Conservation (phyloP, 1,140 invertebrate genomes). For the Drosophila rhopaloa region DNA sequence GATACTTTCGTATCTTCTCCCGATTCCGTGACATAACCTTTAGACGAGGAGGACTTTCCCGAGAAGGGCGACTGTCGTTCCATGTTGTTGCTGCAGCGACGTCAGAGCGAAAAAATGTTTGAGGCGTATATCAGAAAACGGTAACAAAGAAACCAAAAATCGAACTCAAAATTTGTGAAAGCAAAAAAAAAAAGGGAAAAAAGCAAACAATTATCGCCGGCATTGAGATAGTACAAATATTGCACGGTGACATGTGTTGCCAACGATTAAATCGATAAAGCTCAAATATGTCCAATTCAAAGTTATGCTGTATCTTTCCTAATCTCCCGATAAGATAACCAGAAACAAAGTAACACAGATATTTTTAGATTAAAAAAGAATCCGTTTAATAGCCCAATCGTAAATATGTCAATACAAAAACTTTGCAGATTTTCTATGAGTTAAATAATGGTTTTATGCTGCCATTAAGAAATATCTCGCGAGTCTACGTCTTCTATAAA, state of each 20-base stretch:
- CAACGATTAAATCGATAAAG: constrained; percentile 38
- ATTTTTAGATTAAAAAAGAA: constrained; percentile 5
- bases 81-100: constrained; percentile 68
- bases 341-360: neutral
- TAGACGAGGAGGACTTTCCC: constrained; percentile 5
- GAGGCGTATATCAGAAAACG: constrained; percentile 80
- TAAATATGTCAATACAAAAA: constrained; percentile 9
- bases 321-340: constrained; percentile 43
- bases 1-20: constrained; percentile 17
- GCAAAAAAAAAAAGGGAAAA: neutral
- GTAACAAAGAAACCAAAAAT: constrained; percentile 43
- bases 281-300: constrained; percentile 32
- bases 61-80: constrained; percentile 17
- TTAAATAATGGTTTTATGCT: constrained; percentile 27
- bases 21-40: constrained; percentile 15
- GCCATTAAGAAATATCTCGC: constrained; percentile 3
- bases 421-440: neutral
- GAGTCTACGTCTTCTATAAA: constrained; percentile 20
- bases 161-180: constrained; percentile 8
- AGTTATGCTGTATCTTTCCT: constrained; percentile 41
- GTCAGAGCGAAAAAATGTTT: constrained; percentile 72
- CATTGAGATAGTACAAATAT: constrained; percentile 21
- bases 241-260: constrained; percentile 16
- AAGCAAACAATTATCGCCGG: constrained; percentile 14
- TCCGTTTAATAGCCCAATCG: constrained; percentile 14